These are phyloP conservation scores for Polypterus senegalus DNA, from an alignment of 2,113 vertebrate species.

Conservation along the genomic window DNA sequence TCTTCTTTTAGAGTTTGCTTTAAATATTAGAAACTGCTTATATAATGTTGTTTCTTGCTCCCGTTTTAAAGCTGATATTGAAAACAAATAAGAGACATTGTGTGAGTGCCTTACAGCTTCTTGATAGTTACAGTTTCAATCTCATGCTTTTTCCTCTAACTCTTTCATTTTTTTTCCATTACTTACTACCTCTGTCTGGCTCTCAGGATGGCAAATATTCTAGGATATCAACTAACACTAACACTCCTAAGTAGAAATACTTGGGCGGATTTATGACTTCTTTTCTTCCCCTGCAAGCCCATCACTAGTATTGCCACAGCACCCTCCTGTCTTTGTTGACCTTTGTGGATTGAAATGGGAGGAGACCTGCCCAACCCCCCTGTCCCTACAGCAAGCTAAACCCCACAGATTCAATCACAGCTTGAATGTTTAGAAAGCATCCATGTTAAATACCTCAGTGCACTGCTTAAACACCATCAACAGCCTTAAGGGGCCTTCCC, in stretches of 20 bases:
- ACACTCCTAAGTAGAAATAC: background rate
- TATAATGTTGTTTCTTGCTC: too few species aligned
- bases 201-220: background rate
- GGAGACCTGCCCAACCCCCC: conserved; percentile 64
- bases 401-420: conserved; percentile 63
- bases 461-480: conserved; percentile 80
- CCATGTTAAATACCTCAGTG: conserved; percentile 68
- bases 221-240: background rate
- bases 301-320: background rate
- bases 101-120: too few species aligned
- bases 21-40: too few species aligned
- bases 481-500: conserved; percentile 71
- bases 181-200: too few species aligned
- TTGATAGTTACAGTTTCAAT: too few species aligned
- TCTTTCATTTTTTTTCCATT: too few species aligned
- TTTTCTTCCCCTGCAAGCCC: background rate
- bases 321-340: conserved; percentile 45
- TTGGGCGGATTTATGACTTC: background rate
- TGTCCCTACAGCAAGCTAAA: conserved; percentile 59
- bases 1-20: too few species aligned
- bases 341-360: conserved; percentile 60
- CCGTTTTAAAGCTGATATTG: too few species aligned
- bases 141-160: too few species aligned
- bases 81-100: too few species aligned
- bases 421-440: conserved; percentile 76